phyloP scores from a whole-genome alignment of 2,888 invertebrate species.

The Pyralis farinalis region DNA sequence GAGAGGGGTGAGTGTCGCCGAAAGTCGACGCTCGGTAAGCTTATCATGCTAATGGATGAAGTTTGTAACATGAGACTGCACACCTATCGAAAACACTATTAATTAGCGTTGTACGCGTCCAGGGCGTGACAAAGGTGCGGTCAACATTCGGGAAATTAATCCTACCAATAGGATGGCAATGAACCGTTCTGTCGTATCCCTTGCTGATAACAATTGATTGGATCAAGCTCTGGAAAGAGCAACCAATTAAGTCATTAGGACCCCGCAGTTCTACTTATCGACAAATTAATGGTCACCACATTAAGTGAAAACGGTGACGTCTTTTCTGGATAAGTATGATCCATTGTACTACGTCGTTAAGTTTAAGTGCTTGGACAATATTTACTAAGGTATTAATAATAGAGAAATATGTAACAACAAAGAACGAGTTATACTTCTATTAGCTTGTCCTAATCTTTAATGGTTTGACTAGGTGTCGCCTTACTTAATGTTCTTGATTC shows the following conservation, averaged over 20 bases:
- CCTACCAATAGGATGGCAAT: constrained; percentile 58
- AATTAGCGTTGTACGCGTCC: constrained; percentile 57
- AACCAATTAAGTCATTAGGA: constrained; percentile 67
- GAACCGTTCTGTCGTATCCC: constrained; percentile 36
- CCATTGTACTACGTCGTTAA: background rate
- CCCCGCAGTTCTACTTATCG: constrained; percentile 55
- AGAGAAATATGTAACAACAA: no score
- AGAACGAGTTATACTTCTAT: no score
- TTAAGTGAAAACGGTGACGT: constrained; percentile 45
- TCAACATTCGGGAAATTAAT: constrained; percentile 75
- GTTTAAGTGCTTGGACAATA: background rate
- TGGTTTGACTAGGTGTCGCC: no score
- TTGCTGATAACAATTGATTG: constrained; percentile 59
- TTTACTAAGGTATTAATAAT: background rate
- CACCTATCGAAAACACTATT: constrained; percentile 70
- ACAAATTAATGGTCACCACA: constrained; percentile 48
- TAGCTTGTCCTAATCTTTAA: no score
- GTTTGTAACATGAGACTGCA: constrained; percentile 57
- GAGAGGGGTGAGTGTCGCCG: constrained; percentile 20
- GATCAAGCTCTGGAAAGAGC: constrained; percentile 52
- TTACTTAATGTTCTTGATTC: no score
- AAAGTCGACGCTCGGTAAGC: constrained; percentile 11
- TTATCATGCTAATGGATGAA: constrained; percentile 64
- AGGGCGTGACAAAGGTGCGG: constrained; percentile 71
- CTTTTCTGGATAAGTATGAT: constrained; percentile 24